A percentile compares a stretch with the other conserved stretches of the same genome.
These are phyloP conservation scores for Perdita meconis DNA, from an alignment of 2,888 invertebrate species.

Conservation along the genomic window DNA sequence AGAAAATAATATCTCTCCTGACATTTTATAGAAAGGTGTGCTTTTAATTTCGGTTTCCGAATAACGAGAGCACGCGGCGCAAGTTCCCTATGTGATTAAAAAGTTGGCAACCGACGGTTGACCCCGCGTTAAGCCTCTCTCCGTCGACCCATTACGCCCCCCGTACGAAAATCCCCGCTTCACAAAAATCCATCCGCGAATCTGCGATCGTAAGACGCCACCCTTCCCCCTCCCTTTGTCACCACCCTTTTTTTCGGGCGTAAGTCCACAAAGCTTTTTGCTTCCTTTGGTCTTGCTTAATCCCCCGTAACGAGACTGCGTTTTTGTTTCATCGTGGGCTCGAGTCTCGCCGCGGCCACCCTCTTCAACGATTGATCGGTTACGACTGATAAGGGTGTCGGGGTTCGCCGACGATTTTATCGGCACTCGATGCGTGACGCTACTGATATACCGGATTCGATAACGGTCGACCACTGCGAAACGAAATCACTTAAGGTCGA, in stretches of 20 bases:
- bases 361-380: constrained; percentile 62
- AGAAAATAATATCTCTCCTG: too few relatives aligned
- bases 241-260: constrained; percentile 27
- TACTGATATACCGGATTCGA: constrained; percentile 59
- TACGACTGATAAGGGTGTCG: constrained; percentile 55
- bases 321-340: constrained; percentile 66
- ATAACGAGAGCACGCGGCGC: too few relatives aligned
- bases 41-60: too few relatives aligned
- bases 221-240: constrained; percentile 29
- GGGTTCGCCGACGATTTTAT: constrained; percentile 65
- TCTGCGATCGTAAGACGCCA: constrained; percentile 41
- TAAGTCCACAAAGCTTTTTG: constrained; percentile 60
- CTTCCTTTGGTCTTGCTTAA: constrained; percentile 53
- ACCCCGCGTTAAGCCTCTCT: constrained; percentile 21
- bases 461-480: constrained; percentile 45
- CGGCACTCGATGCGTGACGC: constrained; percentile 58
- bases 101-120: constrained; percentile 17
- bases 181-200: constrained; percentile 57
- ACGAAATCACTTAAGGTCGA: constrained; percentile 57
- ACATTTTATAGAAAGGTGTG: too few relatives aligned
- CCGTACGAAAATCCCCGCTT: constrained; percentile 51
- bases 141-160: constrained; percentile 39
- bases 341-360: constrained; percentile 44
- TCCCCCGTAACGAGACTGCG: constrained; percentile 67
- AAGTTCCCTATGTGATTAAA: constrained; percentile 34